Evolutionary conservation across 1,140 invertebrate genomes (phyloP).

Genomic region (Hirudo medicinalis): DNA sequence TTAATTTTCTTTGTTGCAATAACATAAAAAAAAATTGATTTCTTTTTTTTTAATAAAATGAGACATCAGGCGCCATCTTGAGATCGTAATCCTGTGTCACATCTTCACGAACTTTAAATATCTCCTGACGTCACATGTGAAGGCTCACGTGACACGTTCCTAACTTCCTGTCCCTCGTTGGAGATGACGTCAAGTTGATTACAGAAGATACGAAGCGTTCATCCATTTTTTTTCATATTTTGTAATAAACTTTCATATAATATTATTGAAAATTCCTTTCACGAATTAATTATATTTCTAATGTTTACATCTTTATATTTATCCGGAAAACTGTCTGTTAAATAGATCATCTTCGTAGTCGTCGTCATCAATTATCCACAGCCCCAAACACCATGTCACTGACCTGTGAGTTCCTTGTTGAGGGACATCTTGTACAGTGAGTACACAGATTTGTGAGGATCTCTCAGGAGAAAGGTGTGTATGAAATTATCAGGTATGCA

Average conservation of each 20-base stretch:
- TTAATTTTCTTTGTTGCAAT: too few species aligned
- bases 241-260: too few species aligned
- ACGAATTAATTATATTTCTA: too few species aligned
- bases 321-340: background rate
- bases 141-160: slow-evolving; percentile 10
- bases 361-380: background rate
- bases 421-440: slow-evolving; percentile 26
- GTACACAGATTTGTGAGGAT: slow-evolving; percentile 24
- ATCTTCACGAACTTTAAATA: too few species aligned
- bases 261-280: too few species aligned
- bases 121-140: background rate
- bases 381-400: background rate
- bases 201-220: background rate
- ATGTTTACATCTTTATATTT: too few species aligned
- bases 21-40: too few species aligned
- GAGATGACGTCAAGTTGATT: background rate
- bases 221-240: too few species aligned
- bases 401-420: slow-evolving; percentile 24
- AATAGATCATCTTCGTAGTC: background rate
- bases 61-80: too few species aligned
- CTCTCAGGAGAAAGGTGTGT: slow-evolving; percentile 24
- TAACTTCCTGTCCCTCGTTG: background rate
- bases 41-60: too few species aligned
- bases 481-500: slow-evolving; percentile 21
- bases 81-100: too few species aligned